Percentiles rank a stretch among this genome's conserved stretches.
Conservation (phyloP, 2,888 invertebrate species). For the Flexamia atlantica region DNA sequence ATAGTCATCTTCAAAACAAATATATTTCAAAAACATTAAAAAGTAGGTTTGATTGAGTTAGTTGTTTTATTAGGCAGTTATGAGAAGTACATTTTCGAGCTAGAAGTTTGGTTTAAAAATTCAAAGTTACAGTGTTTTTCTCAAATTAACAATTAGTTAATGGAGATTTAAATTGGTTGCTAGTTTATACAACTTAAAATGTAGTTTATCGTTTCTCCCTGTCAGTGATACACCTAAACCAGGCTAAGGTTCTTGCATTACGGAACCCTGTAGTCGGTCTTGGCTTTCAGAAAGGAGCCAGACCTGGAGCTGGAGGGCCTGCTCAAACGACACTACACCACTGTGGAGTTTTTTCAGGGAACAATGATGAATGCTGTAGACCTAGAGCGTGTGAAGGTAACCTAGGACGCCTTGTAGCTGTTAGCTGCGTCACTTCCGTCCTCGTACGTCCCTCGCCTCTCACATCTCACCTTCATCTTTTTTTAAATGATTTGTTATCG, state of each 20-base stretch:
- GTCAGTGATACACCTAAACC: not conserved
- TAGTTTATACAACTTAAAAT: no score
- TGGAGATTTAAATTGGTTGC: no score
- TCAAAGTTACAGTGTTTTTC: no score
- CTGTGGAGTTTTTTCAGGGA: conserved; percentile 99
- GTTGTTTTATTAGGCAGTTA: no score
- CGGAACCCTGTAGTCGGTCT: conserved; percentile 54
- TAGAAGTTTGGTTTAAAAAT: no score
- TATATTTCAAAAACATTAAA: no score
- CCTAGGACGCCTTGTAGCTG: conserved; percentile 25
- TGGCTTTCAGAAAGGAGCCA: conserved; percentile 96
- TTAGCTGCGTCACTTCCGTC: conserved; percentile 33
- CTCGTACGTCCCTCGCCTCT: not conserved
- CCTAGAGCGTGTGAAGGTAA: conserved; percentile 99
- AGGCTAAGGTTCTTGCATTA: conserved; percentile 43
- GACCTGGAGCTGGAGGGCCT: conserved; percentile 99
- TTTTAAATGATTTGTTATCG: no score
- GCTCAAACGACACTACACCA: conserved; percentile 99
- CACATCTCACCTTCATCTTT: not conserved
- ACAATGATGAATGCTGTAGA: conserved; percentile 99
- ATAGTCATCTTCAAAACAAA: no score
- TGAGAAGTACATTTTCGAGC: no score
- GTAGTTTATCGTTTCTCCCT: no score
- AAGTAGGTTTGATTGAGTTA: no score
- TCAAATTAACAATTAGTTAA: no score